Evolutionary conservation across 2,888 invertebrate species (phyloP).

Genomic region (Panzeria rudis): DNA sequence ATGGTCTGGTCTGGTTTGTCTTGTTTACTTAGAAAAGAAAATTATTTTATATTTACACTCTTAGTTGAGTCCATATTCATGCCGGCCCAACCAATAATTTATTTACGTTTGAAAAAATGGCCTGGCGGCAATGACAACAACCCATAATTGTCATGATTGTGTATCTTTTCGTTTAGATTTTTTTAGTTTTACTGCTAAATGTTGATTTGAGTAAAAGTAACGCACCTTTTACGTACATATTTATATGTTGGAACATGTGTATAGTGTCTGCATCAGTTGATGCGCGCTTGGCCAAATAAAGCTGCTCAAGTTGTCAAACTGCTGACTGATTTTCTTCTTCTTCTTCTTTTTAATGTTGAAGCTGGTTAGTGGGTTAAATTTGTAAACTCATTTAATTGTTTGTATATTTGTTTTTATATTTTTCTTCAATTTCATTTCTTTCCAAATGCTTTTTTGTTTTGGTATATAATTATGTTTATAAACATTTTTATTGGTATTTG

Average conservation of each 20-base stretch:
- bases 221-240: constrained; percentile 49
- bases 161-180: constrained; percentile 6
- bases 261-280: constrained; percentile 43
- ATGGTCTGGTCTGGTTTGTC: constrained; percentile 57
- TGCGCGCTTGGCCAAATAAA: constrained; percentile 48
- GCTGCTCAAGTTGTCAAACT: constrained; percentile 38
- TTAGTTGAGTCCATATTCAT: constrained; percentile 33
- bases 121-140: constrained; percentile 30
- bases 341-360: constrained; percentile 7
- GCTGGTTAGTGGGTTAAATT: constrained; percentile 69
- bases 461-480: constrained; percentile 17
- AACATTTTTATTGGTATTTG: constrained; percentile 8
- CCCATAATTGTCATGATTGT: constrained; percentile 35
- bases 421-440: constrained; percentile 24
- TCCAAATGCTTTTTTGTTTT: background rate
- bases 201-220: constrained; percentile 64
- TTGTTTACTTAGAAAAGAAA: constrained; percentile 71
- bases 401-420: constrained; percentile 4
- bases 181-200: constrained; percentile 17
- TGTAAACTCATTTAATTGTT: constrained; percentile 52
- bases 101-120: constrained; percentile 34
- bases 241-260: constrained; percentile 41
- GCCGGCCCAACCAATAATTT: constrained; percentile 31
- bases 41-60: constrained; percentile 49
- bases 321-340: background rate